A percentile compares a stretch with the other conserved stretches of the same genome.
Evolutionary conservation across 1,140 invertebrate species (phyloP).

Genomic region (Nasonia giraulti): DNA sequence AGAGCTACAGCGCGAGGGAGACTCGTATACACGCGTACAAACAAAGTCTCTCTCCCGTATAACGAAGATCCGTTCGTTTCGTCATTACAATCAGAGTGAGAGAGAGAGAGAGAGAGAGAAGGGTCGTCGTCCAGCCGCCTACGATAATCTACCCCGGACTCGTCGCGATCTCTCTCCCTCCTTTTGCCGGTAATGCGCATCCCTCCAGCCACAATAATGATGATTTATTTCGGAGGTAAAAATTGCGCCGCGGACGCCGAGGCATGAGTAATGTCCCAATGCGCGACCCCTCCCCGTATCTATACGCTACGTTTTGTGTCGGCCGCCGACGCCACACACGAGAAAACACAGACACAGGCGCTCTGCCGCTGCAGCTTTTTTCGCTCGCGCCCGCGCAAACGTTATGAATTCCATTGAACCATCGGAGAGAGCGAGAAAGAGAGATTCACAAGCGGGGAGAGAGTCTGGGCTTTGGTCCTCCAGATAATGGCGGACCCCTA

Average conservation of each 20-base stretch:
- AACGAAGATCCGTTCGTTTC: conserved; percentile 30
- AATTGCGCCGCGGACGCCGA: conserved; percentile 69
- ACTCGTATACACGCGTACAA: not conserved
- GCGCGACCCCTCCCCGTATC: conserved; percentile 55
- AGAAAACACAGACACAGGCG: not conserved
- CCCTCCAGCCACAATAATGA: conserved; percentile 71
- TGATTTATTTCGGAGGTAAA: conserved; percentile 74
- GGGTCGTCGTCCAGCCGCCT: conserved; percentile 9
- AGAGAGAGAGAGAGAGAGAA: not conserved
- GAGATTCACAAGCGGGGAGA: conserved; percentile 50
- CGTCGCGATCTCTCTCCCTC: not conserved
- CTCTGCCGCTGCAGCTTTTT: conserved; percentile 56
- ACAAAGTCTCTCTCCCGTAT: not conserved
- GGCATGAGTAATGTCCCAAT: conserved; percentile 71
- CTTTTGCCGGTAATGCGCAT: conserved; percentile 67
- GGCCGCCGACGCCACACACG: not conserved
- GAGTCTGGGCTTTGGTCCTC: conserved; percentile 56
- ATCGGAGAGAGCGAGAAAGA: conserved; percentile 56
- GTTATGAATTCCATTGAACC: conserved; percentile 72
- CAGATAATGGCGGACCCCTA: conserved; percentile 69
- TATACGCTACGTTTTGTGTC: conserved; percentile 29
- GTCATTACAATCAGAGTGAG: not conserved
- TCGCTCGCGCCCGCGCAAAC: conserved; percentile 65
- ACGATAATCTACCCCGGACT: conserved; percentile 38
- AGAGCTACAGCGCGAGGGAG: not conserved